Evolutionary conservation across 2,113 vertebrate species (phyloP).

Genomic region (Phalacrocorax carbo): DNA sequence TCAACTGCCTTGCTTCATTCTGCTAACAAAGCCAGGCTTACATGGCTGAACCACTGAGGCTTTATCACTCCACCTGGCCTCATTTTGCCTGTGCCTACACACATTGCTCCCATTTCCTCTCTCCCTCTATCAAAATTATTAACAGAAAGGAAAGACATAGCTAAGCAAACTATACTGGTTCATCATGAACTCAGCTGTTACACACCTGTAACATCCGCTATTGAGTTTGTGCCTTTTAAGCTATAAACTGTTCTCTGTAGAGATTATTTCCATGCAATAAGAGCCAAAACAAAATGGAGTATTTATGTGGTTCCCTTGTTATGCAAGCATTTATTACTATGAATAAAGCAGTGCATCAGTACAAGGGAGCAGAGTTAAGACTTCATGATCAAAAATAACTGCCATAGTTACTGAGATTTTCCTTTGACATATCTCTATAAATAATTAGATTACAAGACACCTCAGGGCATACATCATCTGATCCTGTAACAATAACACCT

Average conservation of each 20-base stretch:
- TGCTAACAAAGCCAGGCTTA: neutral
- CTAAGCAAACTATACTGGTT: neutral
- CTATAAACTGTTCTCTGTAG: neutral
- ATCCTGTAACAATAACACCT: slow-evolving; percentile 33
- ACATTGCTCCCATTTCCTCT: slow-evolving; percentile 5
- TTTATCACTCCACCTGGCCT: slow-evolving; percentile 27
- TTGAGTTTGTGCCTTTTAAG: neutral
- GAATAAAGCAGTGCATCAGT: neutral
- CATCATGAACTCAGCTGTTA: neutral
- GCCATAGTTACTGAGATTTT: slow-evolving; percentile 2
- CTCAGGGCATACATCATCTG: slow-evolving; percentile 28
- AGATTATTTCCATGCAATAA: neutral
- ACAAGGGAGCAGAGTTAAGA: neutral
- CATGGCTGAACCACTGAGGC: neutral
- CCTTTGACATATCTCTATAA: slow-evolving; percentile 9
- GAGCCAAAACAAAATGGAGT: neutral
- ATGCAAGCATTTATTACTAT: neutral
- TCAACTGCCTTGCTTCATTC: neutral
- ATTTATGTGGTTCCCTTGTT: neutral
- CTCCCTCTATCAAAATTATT: slow-evolving; percentile 10
- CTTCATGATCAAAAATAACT: slow-evolving; percentile 4
- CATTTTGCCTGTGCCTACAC: slow-evolving; percentile 3
- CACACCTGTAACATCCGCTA: neutral
- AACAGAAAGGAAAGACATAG: slow-evolving; percentile 6
- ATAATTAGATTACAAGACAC: slow-evolving; percentile 52